phyloP scores from a whole-genome alignment of 2,888 invertebrate genomes.

The Dynastes hyllus region DNA sequence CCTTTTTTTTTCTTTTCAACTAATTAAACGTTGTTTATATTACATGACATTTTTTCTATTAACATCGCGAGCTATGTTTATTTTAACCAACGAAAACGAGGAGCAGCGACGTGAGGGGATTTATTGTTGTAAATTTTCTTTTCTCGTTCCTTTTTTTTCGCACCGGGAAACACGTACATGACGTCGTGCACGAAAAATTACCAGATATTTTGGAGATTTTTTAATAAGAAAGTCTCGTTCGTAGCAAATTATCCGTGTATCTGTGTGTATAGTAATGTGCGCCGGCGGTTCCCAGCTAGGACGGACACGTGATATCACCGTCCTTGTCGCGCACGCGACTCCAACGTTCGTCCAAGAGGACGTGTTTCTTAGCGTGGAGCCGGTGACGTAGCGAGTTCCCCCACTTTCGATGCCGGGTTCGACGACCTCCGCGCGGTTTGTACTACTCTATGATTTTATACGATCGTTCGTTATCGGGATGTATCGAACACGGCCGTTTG shows the following conservation, averaged over 20 bases:
- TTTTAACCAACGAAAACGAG: conserved; percentile 17
- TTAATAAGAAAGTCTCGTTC: conserved; percentile 67
- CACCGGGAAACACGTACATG: conserved; percentile 40
- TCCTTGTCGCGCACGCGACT: conserved; percentile 60
- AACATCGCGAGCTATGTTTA: conserved; percentile 36
- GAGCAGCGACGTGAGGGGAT: conserved; percentile 13
- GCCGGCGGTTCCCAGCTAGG: conserved; percentile 46
- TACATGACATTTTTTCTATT: conserved; percentile 20
- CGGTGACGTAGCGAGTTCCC: conserved; percentile 68
- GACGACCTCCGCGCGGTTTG: conserved; percentile 65
- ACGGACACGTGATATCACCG: conserved; percentile 51
- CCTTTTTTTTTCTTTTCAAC: neutral
- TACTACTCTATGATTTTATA: conserved; percentile 64
- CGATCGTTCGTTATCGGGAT: conserved; percentile 59
- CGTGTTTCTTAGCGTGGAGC: conserved; percentile 66
- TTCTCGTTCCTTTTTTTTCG: conserved; percentile 29
- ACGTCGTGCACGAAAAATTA: conserved; percentile 54
- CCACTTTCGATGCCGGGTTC: conserved; percentile 65
- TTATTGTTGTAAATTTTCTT: conserved; percentile 16
- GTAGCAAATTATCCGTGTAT: conserved; percentile 68
- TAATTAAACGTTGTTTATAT: conserved; percentile 25
- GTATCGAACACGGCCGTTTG: conserved; percentile 60
- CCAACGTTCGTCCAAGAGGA: conserved; percentile 58
- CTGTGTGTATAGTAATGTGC: conserved; percentile 69
- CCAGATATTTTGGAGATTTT: conserved; percentile 68